These are phyloP conservation scores for Meriones unguiculatus DNA, from an alignment of 2,113 vertebrate genomes.

Conservation along the genomic window DNA sequence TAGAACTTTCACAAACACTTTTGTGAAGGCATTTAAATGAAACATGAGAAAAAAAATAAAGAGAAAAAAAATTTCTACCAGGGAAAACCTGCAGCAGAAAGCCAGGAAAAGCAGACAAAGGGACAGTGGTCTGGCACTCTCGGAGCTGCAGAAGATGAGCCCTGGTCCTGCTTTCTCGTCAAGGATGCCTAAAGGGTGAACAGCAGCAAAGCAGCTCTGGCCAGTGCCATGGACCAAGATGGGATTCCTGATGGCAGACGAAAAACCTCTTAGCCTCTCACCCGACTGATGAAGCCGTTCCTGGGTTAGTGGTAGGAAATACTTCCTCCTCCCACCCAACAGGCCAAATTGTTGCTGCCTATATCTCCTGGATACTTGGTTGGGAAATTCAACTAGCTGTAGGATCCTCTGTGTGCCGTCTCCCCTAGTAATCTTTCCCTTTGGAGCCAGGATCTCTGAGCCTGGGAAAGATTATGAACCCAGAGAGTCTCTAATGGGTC, in stretches of 20 bases:
- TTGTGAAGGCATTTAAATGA: neutral
- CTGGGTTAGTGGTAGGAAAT: neutral
- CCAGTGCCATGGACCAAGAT: accelerated
- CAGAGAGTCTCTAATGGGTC: neutral
- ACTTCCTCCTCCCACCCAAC: neutral
- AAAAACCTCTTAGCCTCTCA: neutral
- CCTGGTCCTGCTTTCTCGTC: neutral
- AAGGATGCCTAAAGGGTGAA: neutral
- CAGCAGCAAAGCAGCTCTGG: neutral
- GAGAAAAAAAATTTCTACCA: neutral
- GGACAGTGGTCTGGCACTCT: neutral
- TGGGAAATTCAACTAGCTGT: neutral
- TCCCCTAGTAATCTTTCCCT: neutral
- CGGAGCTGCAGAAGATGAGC: neutral
- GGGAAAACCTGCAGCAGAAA: neutral
- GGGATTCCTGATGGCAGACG: neutral
- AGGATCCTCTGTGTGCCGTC: neutral
- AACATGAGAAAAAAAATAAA: neutral
- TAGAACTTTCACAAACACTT: neutral
- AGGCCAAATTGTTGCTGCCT: neutral
- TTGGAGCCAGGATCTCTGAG: neutral
- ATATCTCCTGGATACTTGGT: neutral
- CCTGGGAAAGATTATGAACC: neutral
- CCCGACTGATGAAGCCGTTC: neutral
- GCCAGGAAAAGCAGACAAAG: neutral